Evolutionary conservation across 2,113 vertebrate species (phyloP), one percentile per base, ranked within the genome.

Genomic region (Petromus typicus): DNA sequence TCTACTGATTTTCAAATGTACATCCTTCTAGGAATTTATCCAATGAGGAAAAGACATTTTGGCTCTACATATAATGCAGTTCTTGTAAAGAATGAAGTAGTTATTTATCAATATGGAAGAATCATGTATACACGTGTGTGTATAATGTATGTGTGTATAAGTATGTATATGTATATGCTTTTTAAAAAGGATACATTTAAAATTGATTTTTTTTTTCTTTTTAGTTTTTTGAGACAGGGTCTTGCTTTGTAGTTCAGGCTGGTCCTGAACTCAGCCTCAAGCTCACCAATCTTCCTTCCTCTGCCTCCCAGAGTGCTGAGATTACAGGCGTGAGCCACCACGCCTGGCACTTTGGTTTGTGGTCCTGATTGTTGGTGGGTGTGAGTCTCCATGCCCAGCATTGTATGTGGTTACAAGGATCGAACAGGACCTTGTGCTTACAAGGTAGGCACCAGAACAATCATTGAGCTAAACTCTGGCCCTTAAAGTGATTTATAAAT

Each of bases 41-140:
- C 73, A 88, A 37, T 63, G 37, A 57, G 22, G 43, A 78, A 83
- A 73, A 94, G 63, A 73, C 63, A 90, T 94, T 94, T 95, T 59
- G 84, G 34, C 90, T 83, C 17, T 87, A 45, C 61, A 66, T 69
- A 66, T 7, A 87, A 11, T 45, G 64, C 48, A 66, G 82, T 37
- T 56, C 40, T 90, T 90, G 2, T 51, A 57, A 78, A 82, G 59
- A 92, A 89, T 37, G 75, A 92, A 66, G 71, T 67, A 63, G 7
- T n/a, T 91, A 76, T 78, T 88, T 57, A 73, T 79, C 8, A 54
- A 57, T 83, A 75, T 43, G 75, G 54, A 87, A 90, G 9, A 79
- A 80, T 69, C 66, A 37, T n/a, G 4, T n/a, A n/a, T 57, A 23
- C n/a, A 22, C 37, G 2, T 57, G 37, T 45, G 56, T 30, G 32